Percentiles rank a stretch among this genome's conserved stretches.
Evolutionary conservation across 2,113 vertebrate species (phyloP).

Genomic region (Rafetus swinhoei): DNA sequence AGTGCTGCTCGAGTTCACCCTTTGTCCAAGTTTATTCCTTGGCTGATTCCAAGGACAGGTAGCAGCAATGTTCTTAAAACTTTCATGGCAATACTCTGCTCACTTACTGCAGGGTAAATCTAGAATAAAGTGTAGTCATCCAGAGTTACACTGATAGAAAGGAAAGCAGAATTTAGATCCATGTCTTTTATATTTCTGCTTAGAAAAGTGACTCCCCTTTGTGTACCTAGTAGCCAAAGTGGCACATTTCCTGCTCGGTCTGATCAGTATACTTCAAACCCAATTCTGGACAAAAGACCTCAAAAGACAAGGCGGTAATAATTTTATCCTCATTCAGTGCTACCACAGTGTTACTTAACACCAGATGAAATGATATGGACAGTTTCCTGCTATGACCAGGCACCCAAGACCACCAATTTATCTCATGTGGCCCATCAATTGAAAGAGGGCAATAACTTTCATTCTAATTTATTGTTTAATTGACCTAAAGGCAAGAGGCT

Average conservation of each 20-base stretch:
- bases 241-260: neutral
- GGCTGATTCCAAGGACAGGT: too few species aligned
- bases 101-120: neutral
- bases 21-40: too few species aligned
- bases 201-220: neutral
- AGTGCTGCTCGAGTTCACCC: too few species aligned
- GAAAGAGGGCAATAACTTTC: neutral
- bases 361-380: neutral
- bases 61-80: neutral
- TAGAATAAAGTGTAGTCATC: neutral
- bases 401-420: accelerated
- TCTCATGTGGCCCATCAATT: neutral
- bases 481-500: neutral
- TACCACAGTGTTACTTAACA: neutral
- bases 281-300: neutral
- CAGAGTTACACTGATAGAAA: neutral
- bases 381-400: neutral
- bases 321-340: neutral
- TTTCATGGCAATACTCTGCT: neutral
- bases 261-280: neutral
- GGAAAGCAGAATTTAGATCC: neutral
- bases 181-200: neutral
- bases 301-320: neutral
- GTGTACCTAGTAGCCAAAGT: neutral
- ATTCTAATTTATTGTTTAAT: neutral